Conservation (phyloP, 2,888 invertebrate genomes). For the Elysia crispata region DNA sequence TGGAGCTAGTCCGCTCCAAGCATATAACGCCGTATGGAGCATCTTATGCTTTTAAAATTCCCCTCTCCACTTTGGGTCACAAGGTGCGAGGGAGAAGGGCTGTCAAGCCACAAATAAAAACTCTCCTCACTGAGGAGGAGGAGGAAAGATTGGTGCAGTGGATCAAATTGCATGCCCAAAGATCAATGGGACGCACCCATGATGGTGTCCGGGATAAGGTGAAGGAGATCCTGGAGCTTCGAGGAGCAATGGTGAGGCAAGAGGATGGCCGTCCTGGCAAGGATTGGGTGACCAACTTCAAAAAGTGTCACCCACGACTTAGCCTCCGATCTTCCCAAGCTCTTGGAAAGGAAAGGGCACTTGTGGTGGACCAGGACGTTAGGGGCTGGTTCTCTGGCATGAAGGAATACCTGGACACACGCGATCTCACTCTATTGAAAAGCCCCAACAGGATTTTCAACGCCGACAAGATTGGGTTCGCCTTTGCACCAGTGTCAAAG, state of each 20-base stretch:
- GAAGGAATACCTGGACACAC: neutral
- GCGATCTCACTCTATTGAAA: conserved; percentile 4
- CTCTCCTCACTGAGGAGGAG: conserved; percentile 3
- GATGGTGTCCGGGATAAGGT: conserved; percentile 16
- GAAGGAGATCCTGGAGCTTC: neutral
- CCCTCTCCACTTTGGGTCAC: conserved; percentile 27
- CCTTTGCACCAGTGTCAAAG: conserved; percentile 5
- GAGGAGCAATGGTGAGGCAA: neutral
- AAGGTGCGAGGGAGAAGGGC: conserved; percentile 20
- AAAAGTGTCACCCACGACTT: conserved; percentile 26
- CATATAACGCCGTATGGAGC: too few species aligned
- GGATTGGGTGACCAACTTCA: conserved; percentile 20
- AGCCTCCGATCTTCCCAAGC: neutral
- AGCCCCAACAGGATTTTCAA: conserved; percentile 27
- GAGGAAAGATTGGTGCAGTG: conserved; percentile 25
- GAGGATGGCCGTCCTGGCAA: neutral
- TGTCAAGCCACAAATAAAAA: neutral
- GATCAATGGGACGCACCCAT: conserved; percentile 16
- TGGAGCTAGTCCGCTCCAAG: too few species aligned
- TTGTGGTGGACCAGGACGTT: neutral
- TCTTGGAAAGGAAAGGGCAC: conserved; percentile 26
- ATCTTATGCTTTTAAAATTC: conserved; percentile 9
- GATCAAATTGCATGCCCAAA: neutral
- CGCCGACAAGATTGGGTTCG: conserved; percentile 28
- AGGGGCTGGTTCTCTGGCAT: conserved; percentile 7